Conservation (phyloP, 2,888 invertebrate species). For the Microctonus hyperodae region DNA sequence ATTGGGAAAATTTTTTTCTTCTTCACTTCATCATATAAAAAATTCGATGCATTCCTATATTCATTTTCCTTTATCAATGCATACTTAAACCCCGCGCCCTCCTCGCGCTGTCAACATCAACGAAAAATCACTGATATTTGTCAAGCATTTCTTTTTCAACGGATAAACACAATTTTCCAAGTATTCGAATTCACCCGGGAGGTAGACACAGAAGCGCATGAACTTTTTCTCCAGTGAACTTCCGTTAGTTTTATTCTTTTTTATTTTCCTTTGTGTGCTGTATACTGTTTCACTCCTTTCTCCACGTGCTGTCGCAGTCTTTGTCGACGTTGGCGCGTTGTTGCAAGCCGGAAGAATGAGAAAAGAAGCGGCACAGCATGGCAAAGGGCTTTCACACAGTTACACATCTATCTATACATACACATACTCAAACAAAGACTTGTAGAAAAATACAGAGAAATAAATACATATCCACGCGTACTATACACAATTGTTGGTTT, state of each 20-base stretch:
- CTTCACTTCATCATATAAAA: constrained; percentile 4
- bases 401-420: no score
- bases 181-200: constrained; percentile 7
- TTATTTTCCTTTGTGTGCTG: not conserved
- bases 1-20: not conserved
- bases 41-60: not conserved
- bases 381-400: constrained; percentile 13
- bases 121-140: constrained; percentile 24
- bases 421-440: not conserved
- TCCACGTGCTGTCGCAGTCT: not conserved
- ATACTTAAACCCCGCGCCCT: not conserved
- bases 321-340: not conserved
- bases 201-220: constrained; percentile 1
- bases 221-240: constrained; percentile 13
- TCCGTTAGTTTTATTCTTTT: constrained; percentile 19
- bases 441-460: not conserved
- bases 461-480: not conserved
- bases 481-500: not conserved
- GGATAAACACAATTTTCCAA: constrained; percentile 22
- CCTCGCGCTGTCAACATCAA: no score
- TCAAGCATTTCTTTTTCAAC: constrained; percentile 18
- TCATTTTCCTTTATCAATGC: not conserved
- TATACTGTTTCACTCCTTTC: not conserved
- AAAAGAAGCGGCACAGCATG: constrained; percentile 22
- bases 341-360: constrained; percentile 17